These are phyloP conservation scores for Lota lota DNA, from an alignment of 2,113 vertebrate genomes.

Conservation along the genomic window DNA sequence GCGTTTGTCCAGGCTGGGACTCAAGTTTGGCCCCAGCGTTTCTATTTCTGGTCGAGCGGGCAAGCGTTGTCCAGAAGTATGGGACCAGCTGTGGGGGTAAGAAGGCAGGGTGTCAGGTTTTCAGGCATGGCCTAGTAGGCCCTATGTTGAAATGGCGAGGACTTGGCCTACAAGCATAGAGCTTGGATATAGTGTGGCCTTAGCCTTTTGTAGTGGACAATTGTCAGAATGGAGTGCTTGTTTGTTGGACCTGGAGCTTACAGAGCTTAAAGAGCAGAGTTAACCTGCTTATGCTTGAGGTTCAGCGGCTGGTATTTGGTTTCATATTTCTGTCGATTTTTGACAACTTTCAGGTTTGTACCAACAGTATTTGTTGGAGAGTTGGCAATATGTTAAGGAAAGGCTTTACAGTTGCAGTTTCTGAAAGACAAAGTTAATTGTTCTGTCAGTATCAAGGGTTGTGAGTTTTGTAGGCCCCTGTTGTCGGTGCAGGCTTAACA, in stretches of 20 bases:
- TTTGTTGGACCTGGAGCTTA: conserved; percentile 42
- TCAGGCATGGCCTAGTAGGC: conserved; percentile 23
- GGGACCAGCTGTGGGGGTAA: conserved; percentile 39
- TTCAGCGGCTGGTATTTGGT: conserved; percentile 32
- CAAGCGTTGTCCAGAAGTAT: conserved; percentile 19
- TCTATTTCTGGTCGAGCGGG: conserved; percentile 49
- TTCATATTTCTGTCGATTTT: conserved; percentile 18
- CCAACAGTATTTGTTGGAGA: too few species aligned
- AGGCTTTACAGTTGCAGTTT: too few species aligned
- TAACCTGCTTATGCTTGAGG: conserved; percentile 43
- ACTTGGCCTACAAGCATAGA: conserved; percentile 31
- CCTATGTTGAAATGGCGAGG: conserved; percentile 30
- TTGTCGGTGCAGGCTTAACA: too few species aligned
- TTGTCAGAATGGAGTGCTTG: conserved; percentile 54
- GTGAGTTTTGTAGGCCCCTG: too few species aligned
- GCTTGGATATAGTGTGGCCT: conserved; percentile 33
- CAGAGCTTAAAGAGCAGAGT: conserved; percentile 34
- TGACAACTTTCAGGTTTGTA: too few species aligned
- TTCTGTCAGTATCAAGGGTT: too few species aligned
- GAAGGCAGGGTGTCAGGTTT: conserved; percentile 45
- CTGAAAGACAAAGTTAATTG: too few species aligned
- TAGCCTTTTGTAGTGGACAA: conserved; percentile 55
- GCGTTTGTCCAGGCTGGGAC: conserved; percentile 20
- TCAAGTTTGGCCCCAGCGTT: conserved; percentile 38
- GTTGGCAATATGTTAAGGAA: too few species aligned